Conservation (phyloP, 30 jellyfish, hydroid and myxozoan genomes). For the Hydra vulgaris region DNA sequence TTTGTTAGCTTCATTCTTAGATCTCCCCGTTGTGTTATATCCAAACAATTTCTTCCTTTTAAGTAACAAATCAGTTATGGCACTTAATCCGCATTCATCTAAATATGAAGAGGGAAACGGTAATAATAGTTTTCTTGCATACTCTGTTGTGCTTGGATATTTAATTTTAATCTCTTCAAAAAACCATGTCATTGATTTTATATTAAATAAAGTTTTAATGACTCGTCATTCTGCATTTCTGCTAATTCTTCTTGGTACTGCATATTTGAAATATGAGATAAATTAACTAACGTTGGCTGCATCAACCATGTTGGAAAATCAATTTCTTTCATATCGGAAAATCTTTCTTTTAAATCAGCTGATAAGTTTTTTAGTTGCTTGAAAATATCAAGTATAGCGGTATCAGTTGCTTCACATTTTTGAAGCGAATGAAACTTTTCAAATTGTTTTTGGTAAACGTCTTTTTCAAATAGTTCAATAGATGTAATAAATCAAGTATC, state of each 20-base stretch:
- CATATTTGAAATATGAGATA: neutral
- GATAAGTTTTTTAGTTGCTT: neutral
- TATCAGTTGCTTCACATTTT: neutral
- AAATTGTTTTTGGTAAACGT: neutral
- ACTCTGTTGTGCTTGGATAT: neutral
- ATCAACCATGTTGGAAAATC: neutral
- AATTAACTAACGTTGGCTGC: neutral
- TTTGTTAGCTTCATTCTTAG: neutral
- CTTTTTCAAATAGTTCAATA: neutral
- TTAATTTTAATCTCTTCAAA: neutral
- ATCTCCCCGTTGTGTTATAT: neutral
- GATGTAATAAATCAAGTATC: neutral
- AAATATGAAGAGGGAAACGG: neutral
- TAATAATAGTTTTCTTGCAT: neutral
- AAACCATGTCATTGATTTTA: neutral
- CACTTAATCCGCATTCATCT: neutral
- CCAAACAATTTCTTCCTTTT: neutral
- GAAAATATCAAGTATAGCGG: neutral
- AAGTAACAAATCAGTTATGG: neutral
- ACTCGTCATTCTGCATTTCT: neutral
- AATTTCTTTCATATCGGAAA: neutral
- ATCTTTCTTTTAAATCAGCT: neutral
- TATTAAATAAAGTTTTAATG: neutral
- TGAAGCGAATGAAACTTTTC: neutral
- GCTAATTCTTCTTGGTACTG: neutral